Evolutionary conservation across 2,113 vertebrate genomes (phyloP), one percentile per base, ranked within the genome.

Genomic region (Paralichthys olivaceus): DNA sequence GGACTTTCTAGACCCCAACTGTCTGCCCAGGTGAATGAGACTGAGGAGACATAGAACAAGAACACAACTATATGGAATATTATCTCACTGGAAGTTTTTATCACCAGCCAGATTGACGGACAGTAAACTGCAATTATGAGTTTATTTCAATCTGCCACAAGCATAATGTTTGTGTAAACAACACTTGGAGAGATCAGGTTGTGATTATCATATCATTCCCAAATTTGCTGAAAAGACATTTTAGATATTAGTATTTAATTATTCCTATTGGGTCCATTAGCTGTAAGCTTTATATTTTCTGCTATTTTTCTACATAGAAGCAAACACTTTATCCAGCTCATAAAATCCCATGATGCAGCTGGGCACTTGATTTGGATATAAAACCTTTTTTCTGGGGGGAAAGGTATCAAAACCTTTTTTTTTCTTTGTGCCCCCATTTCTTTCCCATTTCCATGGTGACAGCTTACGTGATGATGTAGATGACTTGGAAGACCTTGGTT

Each of bases 381-480:
- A 17, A 58, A 47, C 20, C 28, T 32, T 13, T 34, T 40, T 69
- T 55, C 56, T 40, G 22, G 51, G 62, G 61, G 57, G 49, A 63
- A 71, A 45, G 23, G 28, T 69, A 62, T 79, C 49, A 65, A 79
- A 72, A 8, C 32, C 23, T 40, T 67, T 62, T 80, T 55, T 61
- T 57, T 63, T 61, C 4, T 53, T 22, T 62, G 32, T 80, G 32
- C 22, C 20, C 68, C 51, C 64, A 15, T 63, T 78, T 79, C 28
- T 83, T 71, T 79, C 63, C 53, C 67, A 45, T 85, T 72, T 60
- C 57, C 45, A 14, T 64, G 79, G 45, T 53, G 32, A 75, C 93
- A 98, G 96, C 88, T 96, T 97, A 87, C 96, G 95, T 63, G 97
- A 98, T 62, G 96, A 96, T 80, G 92, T 94, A 61, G 96, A 96